Evolutionary conservation across 1,140 invertebrate genomes (phyloP).

Genomic region (Drosophila auraria): DNA sequence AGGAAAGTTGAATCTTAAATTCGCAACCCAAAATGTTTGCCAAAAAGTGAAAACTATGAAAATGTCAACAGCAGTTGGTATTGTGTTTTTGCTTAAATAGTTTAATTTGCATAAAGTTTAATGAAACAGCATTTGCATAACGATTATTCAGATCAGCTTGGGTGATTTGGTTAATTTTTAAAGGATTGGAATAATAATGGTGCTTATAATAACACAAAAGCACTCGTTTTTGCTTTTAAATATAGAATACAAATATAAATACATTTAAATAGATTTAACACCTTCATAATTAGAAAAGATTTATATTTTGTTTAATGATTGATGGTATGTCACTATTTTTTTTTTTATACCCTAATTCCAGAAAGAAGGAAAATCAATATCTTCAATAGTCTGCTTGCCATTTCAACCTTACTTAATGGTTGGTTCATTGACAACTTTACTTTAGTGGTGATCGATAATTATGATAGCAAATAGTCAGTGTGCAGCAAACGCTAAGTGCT

Average conservation of each 20-base stretch:
- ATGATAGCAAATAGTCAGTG: slow-evolving; percentile 1
- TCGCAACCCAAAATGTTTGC: slow-evolving; percentile 5
- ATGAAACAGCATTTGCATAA: background rate
- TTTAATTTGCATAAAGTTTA: slow-evolving; percentile 7
- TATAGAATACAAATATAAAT: background rate
- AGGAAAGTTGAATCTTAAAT: slow-evolving; percentile 11
- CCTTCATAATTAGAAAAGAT: too few relatives aligned
- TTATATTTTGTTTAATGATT: background rate
- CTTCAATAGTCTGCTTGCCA: background rate
- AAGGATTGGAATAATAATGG: background rate
- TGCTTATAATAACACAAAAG: background rate
- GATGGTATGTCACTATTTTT: too few relatives aligned
- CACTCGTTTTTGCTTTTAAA: background rate
- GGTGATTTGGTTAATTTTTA: background rate
- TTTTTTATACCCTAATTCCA: too few relatives aligned
- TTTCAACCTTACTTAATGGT: slow-evolving; percentile 7
- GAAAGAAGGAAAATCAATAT: background rate
- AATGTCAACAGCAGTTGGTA: slow-evolving; percentile 1
- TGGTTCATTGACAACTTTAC: slow-evolving; percentile 7
- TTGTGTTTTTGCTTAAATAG: slow-evolving; percentile 6
- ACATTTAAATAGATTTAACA: background rate
- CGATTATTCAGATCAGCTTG: background rate
- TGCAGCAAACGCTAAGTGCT: slow-evolving; percentile 15
- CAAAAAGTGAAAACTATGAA: slow-evolving; percentile 17
- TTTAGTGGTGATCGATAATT: slow-evolving; percentile 1